These are phyloP conservation scores for Lepidurus apus DNA, from an alignment of 1,140 invertebrate species.

Conservation along the genomic window DNA sequence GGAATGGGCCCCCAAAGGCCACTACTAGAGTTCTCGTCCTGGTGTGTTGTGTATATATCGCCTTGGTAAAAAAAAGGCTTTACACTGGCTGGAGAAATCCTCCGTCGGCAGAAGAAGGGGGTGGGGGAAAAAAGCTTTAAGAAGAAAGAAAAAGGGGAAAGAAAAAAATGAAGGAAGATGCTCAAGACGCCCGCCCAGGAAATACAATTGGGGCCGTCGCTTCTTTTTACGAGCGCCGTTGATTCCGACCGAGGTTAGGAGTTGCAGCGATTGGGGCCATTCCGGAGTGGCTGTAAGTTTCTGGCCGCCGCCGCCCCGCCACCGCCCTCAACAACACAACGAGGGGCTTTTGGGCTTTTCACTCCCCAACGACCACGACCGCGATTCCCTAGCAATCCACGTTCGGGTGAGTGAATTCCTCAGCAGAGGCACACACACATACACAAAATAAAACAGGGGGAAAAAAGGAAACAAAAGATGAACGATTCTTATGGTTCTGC, in stretches of 20 bases:
- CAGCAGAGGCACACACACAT: not conserved
- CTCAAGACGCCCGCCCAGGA: conserved; percentile 11
- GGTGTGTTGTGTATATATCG: conserved; percentile 9
- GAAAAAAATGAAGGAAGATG: conserved; percentile 1
- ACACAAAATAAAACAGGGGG: too few relatives aligned
- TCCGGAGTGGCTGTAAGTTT: conserved; percentile 19
- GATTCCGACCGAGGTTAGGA: conserved; percentile 14
- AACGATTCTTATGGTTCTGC: conserved; percentile 9
- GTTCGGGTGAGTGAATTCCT: conserved; percentile 1
- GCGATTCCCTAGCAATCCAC: conserved; percentile 13
- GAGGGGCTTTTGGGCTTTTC: conserved; percentile 11
- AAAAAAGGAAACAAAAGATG: conserved; percentile 1
- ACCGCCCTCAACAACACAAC: not conserved
- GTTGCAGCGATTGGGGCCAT: conserved; percentile 20
- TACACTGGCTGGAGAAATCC: not conserved
- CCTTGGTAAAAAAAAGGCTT: not conserved
- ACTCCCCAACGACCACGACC: conserved; percentile 12
- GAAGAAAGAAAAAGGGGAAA: not conserved
- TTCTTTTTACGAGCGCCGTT: conserved; percentile 21
- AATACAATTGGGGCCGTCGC: conserved; percentile 14
- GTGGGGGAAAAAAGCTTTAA: not conserved
- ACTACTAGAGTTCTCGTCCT: conserved; percentile 15
- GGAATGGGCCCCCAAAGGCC: conserved; percentile 20
- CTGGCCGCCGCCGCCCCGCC: not conserved
- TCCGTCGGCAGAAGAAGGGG: not conserved